These are phyloP conservation scores for Parazoanthus atlanticus DNA, from an alignment of 92 coral and sea anemone genomes.

Conservation along the genomic window DNA sequence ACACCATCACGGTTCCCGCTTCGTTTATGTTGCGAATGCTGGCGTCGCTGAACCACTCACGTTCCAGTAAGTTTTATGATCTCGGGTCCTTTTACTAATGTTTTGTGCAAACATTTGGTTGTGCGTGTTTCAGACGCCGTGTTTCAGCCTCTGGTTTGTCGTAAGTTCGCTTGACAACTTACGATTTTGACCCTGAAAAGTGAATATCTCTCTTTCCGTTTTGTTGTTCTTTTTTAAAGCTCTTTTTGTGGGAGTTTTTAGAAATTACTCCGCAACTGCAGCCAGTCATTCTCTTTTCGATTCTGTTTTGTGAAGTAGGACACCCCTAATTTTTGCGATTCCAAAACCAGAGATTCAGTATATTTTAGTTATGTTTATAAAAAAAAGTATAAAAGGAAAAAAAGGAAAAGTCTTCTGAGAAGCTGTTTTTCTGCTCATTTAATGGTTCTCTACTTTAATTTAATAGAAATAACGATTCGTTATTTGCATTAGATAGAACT, in stretches of 20 bases:
- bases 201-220: not conserved
- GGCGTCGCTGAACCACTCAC: conserved; percentile 87
- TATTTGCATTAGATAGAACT: too few relatives aligned
- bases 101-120: not conserved
- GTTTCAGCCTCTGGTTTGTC: not conserved
- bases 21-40: conserved; percentile 96
- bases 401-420: not conserved
- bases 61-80: conserved; percentile 64
- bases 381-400: too few relatives aligned
- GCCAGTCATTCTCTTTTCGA: not conserved
- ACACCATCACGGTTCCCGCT: conserved; percentile 96
- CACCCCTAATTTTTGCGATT: not conserved
- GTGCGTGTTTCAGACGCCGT: not conserved
- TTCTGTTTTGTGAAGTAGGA: not conserved
- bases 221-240: not conserved
- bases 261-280: not conserved
- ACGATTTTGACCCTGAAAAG: too few relatives aligned
- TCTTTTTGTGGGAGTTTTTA: too few relatives aligned
- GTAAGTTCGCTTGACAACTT: not conserved
- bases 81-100: too few relatives aligned
- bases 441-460: too few relatives aligned
- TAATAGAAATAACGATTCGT: too few relatives aligned
- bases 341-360: not conserved
- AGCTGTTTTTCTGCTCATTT: too few relatives aligned
- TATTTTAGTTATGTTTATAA: too few relatives aligned